Evolutionary conservation across 2,113 vertebrate genomes (phyloP).

Genomic region (Nothoprocta pentlandii): DNA sequence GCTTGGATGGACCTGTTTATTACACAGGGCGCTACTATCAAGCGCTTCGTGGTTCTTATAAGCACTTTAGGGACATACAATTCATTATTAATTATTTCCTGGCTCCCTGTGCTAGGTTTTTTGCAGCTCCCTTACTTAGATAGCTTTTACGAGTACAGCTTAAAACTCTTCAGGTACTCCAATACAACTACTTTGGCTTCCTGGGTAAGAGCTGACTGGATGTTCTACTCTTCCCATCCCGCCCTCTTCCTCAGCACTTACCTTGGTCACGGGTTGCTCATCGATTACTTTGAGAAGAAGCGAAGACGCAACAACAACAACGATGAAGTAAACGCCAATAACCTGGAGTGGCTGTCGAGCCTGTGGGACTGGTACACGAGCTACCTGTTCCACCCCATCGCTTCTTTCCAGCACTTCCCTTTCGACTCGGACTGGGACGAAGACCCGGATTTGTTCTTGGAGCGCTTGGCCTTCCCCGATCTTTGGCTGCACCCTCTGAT

Average conservation of each 20-base stretch:
- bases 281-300: conserved; percentile 98
- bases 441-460: conserved; percentile 89
- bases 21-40: conserved; percentile 96
- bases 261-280: conserved; percentile 91
- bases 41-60: conserved; percentile 97
- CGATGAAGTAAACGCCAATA: conserved; percentile 91
- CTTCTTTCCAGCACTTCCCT: conserved; percentile 92
- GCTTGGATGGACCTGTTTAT: conserved; percentile 99
- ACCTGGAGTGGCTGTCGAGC: conserved; percentile 95
- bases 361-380: conserved; percentile 99
- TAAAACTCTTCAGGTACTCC: conserved; percentile 93
- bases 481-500: conserved; percentile 96
- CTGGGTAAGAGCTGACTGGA: conserved; percentile 95
- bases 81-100: conserved; percentile 94
- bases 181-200: conserved; percentile 95
- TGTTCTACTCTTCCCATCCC: conserved; percentile 97
- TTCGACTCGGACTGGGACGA: conserved; percentile 95
- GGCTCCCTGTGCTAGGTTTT: conserved; percentile 96
- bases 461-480: conserved; percentile 93
- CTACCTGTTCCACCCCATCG: conserved; percentile 93
- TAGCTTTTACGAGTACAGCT: conserved; percentile 92
- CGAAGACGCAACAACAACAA: conserved; percentile 83
- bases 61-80: conserved; percentile 98
- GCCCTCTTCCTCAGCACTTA: conserved; percentile 96
- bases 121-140: conserved; percentile 95